phyloP scores from a whole-genome alignment of 2,888 invertebrate genomes.

The Cryptophagus acutangulus region DNA sequence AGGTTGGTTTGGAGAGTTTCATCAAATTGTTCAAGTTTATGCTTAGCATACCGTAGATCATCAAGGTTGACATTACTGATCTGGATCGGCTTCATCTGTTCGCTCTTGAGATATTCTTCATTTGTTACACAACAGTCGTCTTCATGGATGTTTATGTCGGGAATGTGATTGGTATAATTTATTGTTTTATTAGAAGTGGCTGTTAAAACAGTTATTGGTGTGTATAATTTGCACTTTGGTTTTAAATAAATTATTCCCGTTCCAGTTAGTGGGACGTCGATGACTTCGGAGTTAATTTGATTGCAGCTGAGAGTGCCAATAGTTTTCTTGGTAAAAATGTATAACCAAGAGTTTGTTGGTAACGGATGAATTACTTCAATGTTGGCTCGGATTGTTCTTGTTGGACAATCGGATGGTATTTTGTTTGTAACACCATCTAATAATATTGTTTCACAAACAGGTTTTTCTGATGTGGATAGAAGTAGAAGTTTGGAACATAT shows the following conservation, averaged over 20 bases:
- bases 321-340: conserved; percentile 8
- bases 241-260: conserved; percentile 8
- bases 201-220: conserved; percentile 6
- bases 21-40: conserved; percentile 15
- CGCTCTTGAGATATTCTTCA: conserved; percentile 1
- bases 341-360: conserved; percentile 10
- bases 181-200: conserved; percentile 9
- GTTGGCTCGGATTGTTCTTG: background rate
- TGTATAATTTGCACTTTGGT: conserved; percentile 13
- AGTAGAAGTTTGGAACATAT: conserved; percentile 7
- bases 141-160: conserved; percentile 8
- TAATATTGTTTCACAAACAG: conserved; percentile 12
- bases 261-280: conserved; percentile 7
- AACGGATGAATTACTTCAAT: conserved; percentile 8
- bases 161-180: conserved; percentile 12
- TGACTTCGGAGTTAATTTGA: background rate
- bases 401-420: conserved; percentile 2
- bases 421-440: background rate
- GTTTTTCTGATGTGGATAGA: conserved; percentile 7
- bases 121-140: conserved; percentile 12
- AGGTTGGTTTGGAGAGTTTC: too few relatives aligned
- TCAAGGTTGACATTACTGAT: conserved; percentile 10
- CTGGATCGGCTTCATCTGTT: conserved; percentile 2
- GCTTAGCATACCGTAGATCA: conserved; percentile 11
- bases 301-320: conserved; percentile 11